Percentiles rank a stretch among this genome's conserved stretches.
phyloP scores from a whole-genome alignment of 1,140 invertebrate species.

The Drosophila athabasca region DNA sequence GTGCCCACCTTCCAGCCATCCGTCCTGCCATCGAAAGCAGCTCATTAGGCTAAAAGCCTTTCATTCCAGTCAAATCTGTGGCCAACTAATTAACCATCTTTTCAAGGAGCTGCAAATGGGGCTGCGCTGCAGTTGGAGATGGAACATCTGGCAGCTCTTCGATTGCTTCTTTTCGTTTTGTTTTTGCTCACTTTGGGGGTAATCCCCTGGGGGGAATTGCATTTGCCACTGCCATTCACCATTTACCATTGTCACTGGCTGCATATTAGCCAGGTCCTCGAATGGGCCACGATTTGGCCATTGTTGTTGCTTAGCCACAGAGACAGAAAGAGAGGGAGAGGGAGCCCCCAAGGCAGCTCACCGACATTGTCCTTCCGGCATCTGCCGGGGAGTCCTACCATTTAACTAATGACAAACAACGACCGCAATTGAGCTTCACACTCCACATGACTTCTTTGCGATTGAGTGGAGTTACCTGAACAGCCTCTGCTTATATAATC shows the following conservation, averaged over 20 bases:
- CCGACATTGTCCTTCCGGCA: background rate
- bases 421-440: conserved; percentile 21
- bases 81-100: conserved; percentile 54
- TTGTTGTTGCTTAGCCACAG: conserved; percentile 72
- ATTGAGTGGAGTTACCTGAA: background rate
- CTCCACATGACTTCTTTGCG: conserved; percentile 10
- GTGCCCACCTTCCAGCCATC: background rate
- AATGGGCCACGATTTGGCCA: conserved; percentile 22
- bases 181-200: conserved; percentile 63
- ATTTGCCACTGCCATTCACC: conserved; percentile 10
- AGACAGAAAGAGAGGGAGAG: background rate
- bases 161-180: conserved; percentile 45
- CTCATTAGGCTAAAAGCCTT: conserved; percentile 73
- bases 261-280: conserved; percentile 63
- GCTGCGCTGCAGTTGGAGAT: background rate
- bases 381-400: conserved; percentile 14
- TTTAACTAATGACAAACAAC: conserved; percentile 47
- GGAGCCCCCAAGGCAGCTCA: background rate
- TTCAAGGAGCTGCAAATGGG: background rate
- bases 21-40: background rate
- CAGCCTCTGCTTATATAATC: conserved; percentile 12
- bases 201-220: conserved; percentile 50
- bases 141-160: conserved; percentile 49
- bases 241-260: conserved; percentile 28
- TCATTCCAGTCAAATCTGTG: background rate